Percentiles rank a stretch among this genome's conserved stretches.
phyloP scores from a whole-genome alignment of 1,140 invertebrate genomes.

The Monomorium pharaonis region DNA sequence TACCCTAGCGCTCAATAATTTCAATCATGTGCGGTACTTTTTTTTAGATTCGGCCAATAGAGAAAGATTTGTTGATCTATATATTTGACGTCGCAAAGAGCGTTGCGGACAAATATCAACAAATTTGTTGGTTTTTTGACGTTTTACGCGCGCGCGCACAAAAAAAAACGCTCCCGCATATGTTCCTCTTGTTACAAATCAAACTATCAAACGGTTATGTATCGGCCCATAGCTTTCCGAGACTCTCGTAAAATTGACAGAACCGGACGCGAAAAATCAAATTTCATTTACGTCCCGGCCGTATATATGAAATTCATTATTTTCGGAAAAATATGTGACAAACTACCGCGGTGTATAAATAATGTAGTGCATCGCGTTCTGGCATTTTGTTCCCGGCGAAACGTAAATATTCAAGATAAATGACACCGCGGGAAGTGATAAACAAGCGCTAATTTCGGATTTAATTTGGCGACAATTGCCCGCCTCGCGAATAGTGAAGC shows the following conservation, averaged over 20 bases:
- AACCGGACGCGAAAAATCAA: not conserved
- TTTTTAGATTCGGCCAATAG: constrained; percentile 13
- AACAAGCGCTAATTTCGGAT: constrained; percentile 52
- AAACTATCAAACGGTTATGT: constrained; percentile 11
- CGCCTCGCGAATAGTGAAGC: not conserved
- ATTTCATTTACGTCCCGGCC: constrained; percentile 6
- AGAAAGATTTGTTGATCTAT: constrained; percentile 17
- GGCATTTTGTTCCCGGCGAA: constrained; percentile 15
- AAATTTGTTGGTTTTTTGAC: not conserved
- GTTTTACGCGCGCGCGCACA: not conserved
- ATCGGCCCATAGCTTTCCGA: not conserved
- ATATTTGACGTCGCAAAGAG: constrained; percentile 6
- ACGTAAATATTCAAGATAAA: constrained; percentile 56
- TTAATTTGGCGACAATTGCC: constrained; percentile 38
- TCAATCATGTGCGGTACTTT: not conserved
- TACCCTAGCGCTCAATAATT: constrained; percentile 25
- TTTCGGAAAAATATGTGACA: constrained; percentile 28
- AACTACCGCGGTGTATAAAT: constrained; percentile 14
- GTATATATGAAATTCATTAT: constrained; percentile 32
- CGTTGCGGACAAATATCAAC: constrained; percentile 4
- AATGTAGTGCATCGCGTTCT: constrained; percentile 1
- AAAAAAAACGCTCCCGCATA: not conserved
- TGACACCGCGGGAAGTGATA: constrained; percentile 22
- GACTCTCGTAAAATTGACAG: constrained; percentile 17
- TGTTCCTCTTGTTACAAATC: not conserved